Conservation (phyloP, 1,140 invertebrate species). For the Riptortus pedestris region DNA sequence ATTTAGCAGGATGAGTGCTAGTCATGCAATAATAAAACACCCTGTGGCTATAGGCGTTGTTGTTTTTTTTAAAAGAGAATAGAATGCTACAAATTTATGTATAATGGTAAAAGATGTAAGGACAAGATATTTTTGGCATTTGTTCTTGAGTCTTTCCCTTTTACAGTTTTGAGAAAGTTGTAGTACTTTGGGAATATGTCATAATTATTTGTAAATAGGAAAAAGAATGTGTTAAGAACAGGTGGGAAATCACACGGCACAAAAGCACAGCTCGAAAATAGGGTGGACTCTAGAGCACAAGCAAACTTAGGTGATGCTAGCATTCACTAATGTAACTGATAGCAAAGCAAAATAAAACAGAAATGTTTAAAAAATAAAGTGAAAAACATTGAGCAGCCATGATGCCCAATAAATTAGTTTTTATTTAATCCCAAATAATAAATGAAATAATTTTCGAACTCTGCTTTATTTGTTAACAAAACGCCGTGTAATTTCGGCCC, state of each 20-base stretch:
- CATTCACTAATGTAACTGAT: neutral
- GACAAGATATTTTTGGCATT: no score
- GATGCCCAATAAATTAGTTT: constrained; percentile 38
- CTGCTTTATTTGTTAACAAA: constrained; percentile 26
- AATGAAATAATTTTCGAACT: constrained; percentile 32
- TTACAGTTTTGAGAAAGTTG: no score
- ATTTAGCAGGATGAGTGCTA: no score
- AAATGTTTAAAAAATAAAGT: constrained; percentile 21
- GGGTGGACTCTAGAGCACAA: constrained; percentile 19
- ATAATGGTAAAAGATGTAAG: no score
- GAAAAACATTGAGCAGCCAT: constrained; percentile 24
- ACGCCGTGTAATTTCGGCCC: constrained; percentile 4
- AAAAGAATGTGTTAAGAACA: constrained; percentile 12
- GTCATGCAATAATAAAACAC: no score
- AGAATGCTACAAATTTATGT: no score
- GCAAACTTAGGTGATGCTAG: constrained; percentile 5
- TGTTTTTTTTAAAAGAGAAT: no score
- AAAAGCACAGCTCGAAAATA: constrained; percentile 33
- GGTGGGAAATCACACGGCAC: constrained; percentile 24
- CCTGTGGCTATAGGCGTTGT: no score
- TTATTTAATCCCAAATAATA: constrained; percentile 30
- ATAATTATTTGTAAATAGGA: no score
- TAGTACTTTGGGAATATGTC: no score
- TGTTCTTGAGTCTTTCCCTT: no score
- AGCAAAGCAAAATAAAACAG: constrained; percentile 26